Conservation (phyloP, 2,888 invertebrate species). For the Camponotus fellah region DNA sequence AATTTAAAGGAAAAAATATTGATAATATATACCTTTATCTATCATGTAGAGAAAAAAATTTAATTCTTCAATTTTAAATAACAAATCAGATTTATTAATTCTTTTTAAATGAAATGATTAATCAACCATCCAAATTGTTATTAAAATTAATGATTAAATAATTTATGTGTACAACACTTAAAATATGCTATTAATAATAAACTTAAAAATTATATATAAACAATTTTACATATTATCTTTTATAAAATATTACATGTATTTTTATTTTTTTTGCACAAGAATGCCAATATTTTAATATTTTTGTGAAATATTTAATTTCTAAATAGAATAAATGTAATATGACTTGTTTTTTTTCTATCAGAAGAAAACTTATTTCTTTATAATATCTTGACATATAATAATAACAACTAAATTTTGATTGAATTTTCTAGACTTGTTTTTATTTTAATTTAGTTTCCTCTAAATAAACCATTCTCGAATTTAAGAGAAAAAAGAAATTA, state of each 20-base stretch:
- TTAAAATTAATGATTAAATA: too few relatives aligned
- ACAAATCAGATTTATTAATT: too few relatives aligned
- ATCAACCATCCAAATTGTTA: too few relatives aligned
- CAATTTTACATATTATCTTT: background rate
- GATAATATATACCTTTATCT: too few relatives aligned
- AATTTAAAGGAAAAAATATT: too few relatives aligned
- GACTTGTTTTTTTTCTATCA: background rate
- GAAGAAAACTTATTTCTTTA: background rate
- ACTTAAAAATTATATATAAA: background rate
- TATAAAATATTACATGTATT: background rate
- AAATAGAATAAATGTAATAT: background rate
- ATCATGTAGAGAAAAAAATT: too few relatives aligned
- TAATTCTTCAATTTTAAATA: too few relatives aligned
- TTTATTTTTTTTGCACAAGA: background rate
- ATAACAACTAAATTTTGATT: background rate
- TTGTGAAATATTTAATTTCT: background rate
- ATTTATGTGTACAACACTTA: too few relatives aligned
- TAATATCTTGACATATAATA: background rate
- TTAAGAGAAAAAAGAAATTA: background rate
- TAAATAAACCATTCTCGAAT: constrained; percentile 16
- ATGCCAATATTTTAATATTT: background rate
- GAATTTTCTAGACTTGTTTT: background rate
- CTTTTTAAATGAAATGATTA: too few relatives aligned
- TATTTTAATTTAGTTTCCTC: background rate
- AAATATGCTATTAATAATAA: too few relatives aligned